Evolutionary conservation across 2,113 vertebrate species (phyloP), one percentile per base, ranked within the genome.

Genomic region (Onychostruthus taczanowskii): DNA sequence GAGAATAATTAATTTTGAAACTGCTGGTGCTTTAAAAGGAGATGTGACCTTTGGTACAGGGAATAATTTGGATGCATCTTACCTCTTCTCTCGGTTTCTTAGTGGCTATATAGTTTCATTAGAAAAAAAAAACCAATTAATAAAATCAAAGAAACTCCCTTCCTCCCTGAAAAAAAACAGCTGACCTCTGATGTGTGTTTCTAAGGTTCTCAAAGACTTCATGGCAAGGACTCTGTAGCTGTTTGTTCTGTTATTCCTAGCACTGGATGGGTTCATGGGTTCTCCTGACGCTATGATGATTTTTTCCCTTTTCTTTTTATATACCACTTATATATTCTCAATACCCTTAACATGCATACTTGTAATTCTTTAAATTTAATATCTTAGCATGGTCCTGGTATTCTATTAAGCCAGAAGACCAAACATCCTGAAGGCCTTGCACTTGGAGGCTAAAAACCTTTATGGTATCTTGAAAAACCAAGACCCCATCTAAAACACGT

Each of bases 1-100:
- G 97, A 98, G 89, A 77, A 72, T 47, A 78, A 74, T 56, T 77
- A 50, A 16, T 39, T 43, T 50, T 64, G 74, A 80, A 91, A 85
- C 41, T 46, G 23, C 22, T 55, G 43, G 7, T 64, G 15, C 63
- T 82, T 85, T 56, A 75, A 63, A 84, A 76, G 39, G 72, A 49
- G 13, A 49, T 67, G 16, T 64, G 63, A 43, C 80, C 19, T 41
- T 80, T 62, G 78, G 13, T 80, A 20, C 2, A 1, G 5, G 72
- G 33, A 87, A 44, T 87, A 49, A 28, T 69, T 83, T 53, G 61
- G 24, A 75, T 88, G 66, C 69, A 64, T 30, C 10, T 94, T 79
- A 28, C 33, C 26, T 78, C 46, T 31, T 90, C 39, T 44, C n/a
- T 74, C 0, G 17, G n/a, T 87, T 90, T 67, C 55, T 66, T 43